Conservation (phyloP, 2,797 vertebrate genomes). For the Rhinoraja longicauda region DNA sequence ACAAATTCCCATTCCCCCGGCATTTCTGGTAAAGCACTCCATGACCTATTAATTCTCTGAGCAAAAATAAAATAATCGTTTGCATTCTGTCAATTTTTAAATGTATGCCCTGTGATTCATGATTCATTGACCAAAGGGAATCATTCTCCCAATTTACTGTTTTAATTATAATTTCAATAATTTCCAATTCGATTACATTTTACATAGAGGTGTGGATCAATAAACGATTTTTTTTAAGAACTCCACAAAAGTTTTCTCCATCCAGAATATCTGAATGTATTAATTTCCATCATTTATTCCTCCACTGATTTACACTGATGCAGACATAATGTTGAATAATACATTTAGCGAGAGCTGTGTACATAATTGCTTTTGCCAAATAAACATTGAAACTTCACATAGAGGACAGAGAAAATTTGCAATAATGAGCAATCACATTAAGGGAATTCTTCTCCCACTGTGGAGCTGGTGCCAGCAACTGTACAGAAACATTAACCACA, state of each 20-base stretch:
- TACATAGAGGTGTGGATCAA: not conserved
- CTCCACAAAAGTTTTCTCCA: not conserved
- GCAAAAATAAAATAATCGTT: not conserved
- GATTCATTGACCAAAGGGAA: not conserved
- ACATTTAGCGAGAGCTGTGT: not conserved
- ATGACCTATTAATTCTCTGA: not conserved
- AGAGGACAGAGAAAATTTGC: not conserved
- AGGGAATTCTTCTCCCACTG: not conserved
- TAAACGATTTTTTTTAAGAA: too few relatives aligned
- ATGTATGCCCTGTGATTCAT: not conserved
- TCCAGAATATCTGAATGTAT: not conserved
- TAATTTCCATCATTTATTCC: not conserved
- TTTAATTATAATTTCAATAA: not conserved
- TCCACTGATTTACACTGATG: not conserved
- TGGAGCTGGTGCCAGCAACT: not conserved
- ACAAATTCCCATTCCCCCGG: not conserved
- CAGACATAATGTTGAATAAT: not conserved
- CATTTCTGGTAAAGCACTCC: not conserved
- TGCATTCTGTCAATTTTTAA: too few relatives aligned
- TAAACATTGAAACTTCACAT: not conserved
- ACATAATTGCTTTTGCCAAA: not conserved
- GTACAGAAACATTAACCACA: not conserved
- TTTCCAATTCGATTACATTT: not conserved
- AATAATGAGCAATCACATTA: slow-evolving; percentile 12
- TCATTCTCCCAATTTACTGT: not conserved